Percentiles rank a stretch among this genome's conserved stretches.
These are phyloP conservation scores for Hyposoter dolosus DNA, from an alignment of 2,888 invertebrate genomes.

Conservation along the genomic window DNA sequence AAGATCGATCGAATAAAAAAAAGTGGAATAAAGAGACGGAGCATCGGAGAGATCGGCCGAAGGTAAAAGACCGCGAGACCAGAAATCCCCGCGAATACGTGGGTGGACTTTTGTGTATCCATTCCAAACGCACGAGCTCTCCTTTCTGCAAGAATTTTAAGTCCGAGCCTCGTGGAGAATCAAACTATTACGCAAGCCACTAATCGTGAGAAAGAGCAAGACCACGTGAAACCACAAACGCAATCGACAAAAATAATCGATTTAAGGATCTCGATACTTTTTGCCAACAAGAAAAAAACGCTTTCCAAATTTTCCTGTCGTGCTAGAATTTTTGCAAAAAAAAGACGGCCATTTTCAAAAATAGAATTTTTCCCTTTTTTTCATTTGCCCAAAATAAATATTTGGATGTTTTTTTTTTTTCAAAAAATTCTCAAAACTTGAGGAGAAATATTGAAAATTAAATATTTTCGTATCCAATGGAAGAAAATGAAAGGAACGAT, in stretches of 20 bases:
- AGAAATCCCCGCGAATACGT: constrained; percentile 26
- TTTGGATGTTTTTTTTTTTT: not conserved
- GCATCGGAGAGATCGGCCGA: not conserved
- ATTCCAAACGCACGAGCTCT: not conserved
- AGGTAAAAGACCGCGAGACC: constrained; percentile 7
- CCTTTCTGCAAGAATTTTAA: not conserved
- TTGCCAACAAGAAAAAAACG: not conserved
- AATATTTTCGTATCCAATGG: no score
- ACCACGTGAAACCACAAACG: constrained; percentile 23
- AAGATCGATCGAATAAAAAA: constrained; percentile 6
- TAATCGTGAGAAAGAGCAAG: constrained; percentile 13
- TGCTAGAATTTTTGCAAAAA: not conserved
- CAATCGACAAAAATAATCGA: constrained; percentile 27
- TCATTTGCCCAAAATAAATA: not conserved
- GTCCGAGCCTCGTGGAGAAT: constrained; percentile 5
- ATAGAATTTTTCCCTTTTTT: not conserved
- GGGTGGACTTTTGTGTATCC: constrained; percentile 54
- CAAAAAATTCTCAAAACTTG: no score
- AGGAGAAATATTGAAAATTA: no score
- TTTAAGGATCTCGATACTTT: not conserved
- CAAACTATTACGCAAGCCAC: constrained; percentile 33
- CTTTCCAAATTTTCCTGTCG: not conserved
- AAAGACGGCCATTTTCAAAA: not conserved
- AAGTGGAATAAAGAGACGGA: not conserved
- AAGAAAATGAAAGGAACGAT: not conserved